Base-by-base conservation (phyloP, 2,888 invertebrate species). In the Allygus modestus region DNA sequence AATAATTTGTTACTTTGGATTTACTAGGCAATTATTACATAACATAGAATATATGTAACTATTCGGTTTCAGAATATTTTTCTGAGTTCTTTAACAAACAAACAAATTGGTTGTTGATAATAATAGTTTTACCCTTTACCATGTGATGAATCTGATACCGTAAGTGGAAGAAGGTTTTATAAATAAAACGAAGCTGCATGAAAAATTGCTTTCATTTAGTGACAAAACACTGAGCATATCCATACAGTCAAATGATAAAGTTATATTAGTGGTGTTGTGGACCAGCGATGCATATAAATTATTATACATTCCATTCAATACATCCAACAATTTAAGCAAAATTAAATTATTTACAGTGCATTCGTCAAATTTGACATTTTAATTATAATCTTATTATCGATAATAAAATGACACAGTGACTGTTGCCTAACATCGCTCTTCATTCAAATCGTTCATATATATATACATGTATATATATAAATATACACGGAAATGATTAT, bases 151-250 rank as follows among this genome's bases (percentile, higher is more conserved):
- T n/a, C n/a, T n/a, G n/a, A n/a, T n/a, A n/a, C n/a, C n/a, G n/a
- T 58, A 23, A 58, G 58, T 73, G 41, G 73, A 20, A 43, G 17
- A 73, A 43, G 73, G 43, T 41, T 73, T 4, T 9, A 73, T 73
- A 73, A 73, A 71, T 1, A 73, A 77, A 83, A 83, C 83, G 46
- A 73, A 61, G 20, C 41, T 88, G 86, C 87, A 87, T 88, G 87
- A 88, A 88, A 88, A 88, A 88, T 86, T 88, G 88, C 87, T 87
- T 88, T 88, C 87, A 87, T 88, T 88, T 89, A 88, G 88, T 88
- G 89, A 89, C 88, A 88, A 88, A 89, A 89, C 89, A 89, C 88
- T 89, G 89, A 89, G 88, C 89, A 88, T 88, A 88, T 88, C 86
- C 87, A 88, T 88, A 89, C 88, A 88, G 87, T 88, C 88, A 88